These are phyloP conservation scores for Nesoenas mayeri DNA, from an alignment of 2,113 vertebrate species.

Conservation along the genomic window DNA sequence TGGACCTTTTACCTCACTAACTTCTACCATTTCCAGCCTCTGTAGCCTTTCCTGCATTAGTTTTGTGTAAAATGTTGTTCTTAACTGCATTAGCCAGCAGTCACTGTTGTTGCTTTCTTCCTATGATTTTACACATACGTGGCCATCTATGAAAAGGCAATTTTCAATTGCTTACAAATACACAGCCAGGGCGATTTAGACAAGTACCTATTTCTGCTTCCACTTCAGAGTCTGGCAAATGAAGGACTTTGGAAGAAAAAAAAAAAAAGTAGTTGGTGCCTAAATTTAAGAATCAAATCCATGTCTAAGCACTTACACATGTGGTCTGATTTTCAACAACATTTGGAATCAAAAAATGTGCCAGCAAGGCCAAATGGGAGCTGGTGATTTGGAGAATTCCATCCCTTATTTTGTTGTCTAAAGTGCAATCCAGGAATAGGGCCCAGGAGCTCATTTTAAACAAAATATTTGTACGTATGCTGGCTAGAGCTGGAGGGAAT, in stretches of 20 bases:
- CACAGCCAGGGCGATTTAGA: not conserved
- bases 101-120: not conserved
- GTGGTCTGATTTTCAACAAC: not conserved
- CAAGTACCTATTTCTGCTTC: not conserved
- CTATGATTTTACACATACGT: not conserved
- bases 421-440: constrained; percentile 1
- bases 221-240: constrained; percentile 4
- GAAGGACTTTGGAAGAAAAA: not conserved
- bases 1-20: not conserved
- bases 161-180: not conserved
- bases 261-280: not conserved
- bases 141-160: not conserved
- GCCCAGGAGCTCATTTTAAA: not conserved
- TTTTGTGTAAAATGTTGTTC: not conserved
- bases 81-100: not conserved
- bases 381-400: not conserved
- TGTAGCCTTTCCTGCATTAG: not conserved
- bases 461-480: not conserved
- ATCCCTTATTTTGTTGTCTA: not conserved
- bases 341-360: not conserved
- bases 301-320: constrained; percentile 25
- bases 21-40: not conserved
- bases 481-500: not conserved
- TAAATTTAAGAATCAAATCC: constrained; percentile 34
- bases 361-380: not conserved